These are phyloP conservation scores for Xylocopa sonorina DNA, from an alignment of 1,140 invertebrate species.

Conservation along the genomic window DNA sequence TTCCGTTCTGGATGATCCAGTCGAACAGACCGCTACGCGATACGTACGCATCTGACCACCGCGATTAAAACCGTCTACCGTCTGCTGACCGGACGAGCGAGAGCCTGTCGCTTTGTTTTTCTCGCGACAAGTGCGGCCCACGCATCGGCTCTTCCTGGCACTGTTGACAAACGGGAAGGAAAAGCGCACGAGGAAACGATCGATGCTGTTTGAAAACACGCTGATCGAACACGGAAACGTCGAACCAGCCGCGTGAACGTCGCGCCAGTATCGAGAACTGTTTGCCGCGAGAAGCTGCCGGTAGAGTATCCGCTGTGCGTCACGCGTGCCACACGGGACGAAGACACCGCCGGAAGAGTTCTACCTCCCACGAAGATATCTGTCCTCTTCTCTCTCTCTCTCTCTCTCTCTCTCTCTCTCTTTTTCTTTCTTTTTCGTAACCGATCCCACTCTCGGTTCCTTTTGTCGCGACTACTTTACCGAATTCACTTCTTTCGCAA, in stretches of 20 bases:
- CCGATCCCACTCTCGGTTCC: background rate
- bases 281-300: slow-evolving; percentile 18
- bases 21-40: background rate
- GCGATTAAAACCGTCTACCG: background rate
- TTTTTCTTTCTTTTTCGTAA: slow-evolving; percentile 19
- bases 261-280: slow-evolving; percentile 11
- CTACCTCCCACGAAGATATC: slow-evolving; percentile 44
- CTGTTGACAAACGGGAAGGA: background rate
- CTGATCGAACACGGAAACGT: background rate
- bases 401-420: background rate
- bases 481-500: no score
- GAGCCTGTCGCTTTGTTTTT: slow-evolving; percentile 8
- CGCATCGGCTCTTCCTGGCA: background rate
- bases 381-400: background rate
- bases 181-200: slow-evolving; percentile 31
- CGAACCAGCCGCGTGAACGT: slow-evolving; percentile 1
- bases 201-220: background rate
- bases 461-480: background rate
- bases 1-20: background rate
- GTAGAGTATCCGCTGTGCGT: slow-evolving; percentile 40
- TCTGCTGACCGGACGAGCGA: background rate
- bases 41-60: slow-evolving; percentile 19
- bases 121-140: slow-evolving; percentile 17
- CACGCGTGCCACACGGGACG: slow-evolving; percentile 43
- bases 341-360: slow-evolving; percentile 40